phyloP scores from a whole-genome alignment of 2,113 vertebrate species.

The Calyptommatus sinebrachiatus region DNA sequence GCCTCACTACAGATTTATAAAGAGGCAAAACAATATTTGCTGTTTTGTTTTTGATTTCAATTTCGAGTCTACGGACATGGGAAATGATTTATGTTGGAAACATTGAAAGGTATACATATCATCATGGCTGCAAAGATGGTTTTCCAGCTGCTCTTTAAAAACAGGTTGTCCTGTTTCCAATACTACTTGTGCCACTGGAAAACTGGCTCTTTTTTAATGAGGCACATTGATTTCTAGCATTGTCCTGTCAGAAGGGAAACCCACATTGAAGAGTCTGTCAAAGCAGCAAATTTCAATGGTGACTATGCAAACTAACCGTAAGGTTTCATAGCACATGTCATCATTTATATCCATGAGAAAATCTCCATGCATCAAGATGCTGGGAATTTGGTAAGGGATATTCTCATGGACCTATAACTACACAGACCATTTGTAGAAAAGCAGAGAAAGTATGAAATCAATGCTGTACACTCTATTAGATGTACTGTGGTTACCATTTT shows the following conservation, averaged over 20 bases:
- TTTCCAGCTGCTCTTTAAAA: too few species aligned
- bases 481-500: not conserved
- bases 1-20: too few species aligned
- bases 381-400: conserved; percentile 67
- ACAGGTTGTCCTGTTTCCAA: too few species aligned
- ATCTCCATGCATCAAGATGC: conserved; percentile 67
- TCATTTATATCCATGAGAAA: conserved; percentile 68
- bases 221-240: not conserved
- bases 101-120: too few species aligned
- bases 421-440: conserved; percentile 62
- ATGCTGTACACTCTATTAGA: not conserved
- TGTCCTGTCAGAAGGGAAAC: conserved; percentile 27
- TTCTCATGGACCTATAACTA: conserved; percentile 65
- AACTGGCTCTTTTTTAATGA: too few species aligned
- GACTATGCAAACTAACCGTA: conserved; percentile 47
- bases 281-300: conserved; percentile 41
- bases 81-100: too few species aligned
- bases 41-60: too few species aligned
- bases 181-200: too few species aligned
- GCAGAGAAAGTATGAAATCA: conserved; percentile 55
- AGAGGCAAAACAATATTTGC: too few species aligned
- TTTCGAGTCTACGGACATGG: too few species aligned
- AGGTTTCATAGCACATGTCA: conserved; percentile 72
- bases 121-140: too few species aligned
- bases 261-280: not conserved